Evolutionary conservation across 1,140 invertebrate genomes (phyloP), one percentile per base, ranked within the genome.

Genomic region (Zophobas atratus): DNA sequence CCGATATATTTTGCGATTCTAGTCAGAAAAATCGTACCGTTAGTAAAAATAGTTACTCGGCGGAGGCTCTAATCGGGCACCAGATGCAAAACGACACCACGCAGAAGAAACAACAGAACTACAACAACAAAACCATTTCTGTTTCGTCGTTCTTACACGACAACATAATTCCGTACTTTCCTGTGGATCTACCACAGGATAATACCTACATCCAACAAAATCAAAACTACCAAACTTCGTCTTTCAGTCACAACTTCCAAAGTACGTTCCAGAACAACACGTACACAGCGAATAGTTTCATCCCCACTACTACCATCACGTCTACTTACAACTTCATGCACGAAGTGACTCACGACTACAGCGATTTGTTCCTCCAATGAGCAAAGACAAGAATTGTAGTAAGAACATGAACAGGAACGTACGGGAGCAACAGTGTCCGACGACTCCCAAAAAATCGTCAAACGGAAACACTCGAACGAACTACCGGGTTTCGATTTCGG

Each of bases 61-160:
- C 90, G 0, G 90, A 91, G 77, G 89, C 90, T 8, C 80, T 91
- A 6, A 91, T 91, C 56, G 87, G 88, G 8, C 60, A 87, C 81
- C 49, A 89, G 60, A 67, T 76, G 36, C 78, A 79, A 33, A 43
- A 48, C 4, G 70, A 76, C 38, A 35, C 8, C 20, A 39, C 32
- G 32, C 8, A 63, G 1, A 81, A 81, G 36, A 79, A 77, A 78
- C 79, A 83, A 86, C 79, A 83, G 86, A 70, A 86, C 60, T 84
- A 82, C 36, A 84, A 79, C 75, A 82, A 81, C 60, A 80, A 82
- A 72, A 39, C 63, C 38, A 75, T 82, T 6, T 75, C 79, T 1
- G 75, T 81, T 33, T 77, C 84, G 6, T 77, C 74, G 38, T 84
- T 84, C 76, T 56, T 84, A 33, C 67, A 80, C 36, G 84, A 85